Conservation (phyloP, 2,888 invertebrate species). For the Rhamnusium bicolor region DNA sequence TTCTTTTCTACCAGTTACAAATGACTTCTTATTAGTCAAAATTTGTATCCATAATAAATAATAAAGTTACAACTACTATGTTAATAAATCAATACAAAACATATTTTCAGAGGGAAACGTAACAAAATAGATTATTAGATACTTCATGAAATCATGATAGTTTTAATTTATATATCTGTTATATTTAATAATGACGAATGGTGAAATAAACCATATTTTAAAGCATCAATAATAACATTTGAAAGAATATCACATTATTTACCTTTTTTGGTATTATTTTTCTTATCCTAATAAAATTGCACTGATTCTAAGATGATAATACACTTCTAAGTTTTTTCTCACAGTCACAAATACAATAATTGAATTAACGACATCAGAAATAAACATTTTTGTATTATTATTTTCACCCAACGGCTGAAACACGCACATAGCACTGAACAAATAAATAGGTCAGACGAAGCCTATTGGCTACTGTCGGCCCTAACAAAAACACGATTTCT, state of each 20-base stretch:
- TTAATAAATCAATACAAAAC: neutral
- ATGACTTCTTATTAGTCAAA: neutral
- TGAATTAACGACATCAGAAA: too few species aligned
- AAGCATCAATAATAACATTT: neutral
- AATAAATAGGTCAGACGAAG: constrained; percentile 2
- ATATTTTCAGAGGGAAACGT: neutral
- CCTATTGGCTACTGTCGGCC: neutral
- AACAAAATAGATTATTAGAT: neutral
- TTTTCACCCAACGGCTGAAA: neutral
- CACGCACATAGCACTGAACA: neutral
- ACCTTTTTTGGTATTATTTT: neutral
- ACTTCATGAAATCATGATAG: too few species aligned
- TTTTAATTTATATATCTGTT: too few species aligned
- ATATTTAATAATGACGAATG: neutral
- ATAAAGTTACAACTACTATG: too few species aligned
- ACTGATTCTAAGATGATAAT: neutral
- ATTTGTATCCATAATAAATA: too few species aligned
- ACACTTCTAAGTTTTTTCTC: neutral
- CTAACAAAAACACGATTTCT: neutral
- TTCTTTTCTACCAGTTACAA: too few species aligned
- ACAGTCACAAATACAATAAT: neutral
- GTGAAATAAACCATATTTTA: neutral
- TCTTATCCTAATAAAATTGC: neutral
- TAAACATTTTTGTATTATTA: neutral
- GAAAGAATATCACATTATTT: neutral